Base-by-base conservation (phyloP, 2,113 vertebrate genomes). In the Orientallactaga bullata region DNA sequence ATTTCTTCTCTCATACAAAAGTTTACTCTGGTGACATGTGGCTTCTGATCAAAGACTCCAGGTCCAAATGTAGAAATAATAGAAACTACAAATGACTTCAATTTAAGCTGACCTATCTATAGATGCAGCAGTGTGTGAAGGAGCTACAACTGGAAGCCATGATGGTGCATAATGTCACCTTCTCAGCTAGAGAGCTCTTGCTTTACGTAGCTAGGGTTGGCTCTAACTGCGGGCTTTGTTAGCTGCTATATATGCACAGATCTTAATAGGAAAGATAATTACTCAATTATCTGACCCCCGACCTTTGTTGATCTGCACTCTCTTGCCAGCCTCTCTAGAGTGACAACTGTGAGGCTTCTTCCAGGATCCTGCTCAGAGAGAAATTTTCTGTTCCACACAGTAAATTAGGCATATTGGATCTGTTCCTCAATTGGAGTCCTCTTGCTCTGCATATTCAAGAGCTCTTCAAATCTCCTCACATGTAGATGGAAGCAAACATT, bases 1-100 rank as follows among this genome's bases (percentile, higher is more conserved):
- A 26, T 61, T 47, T 18, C 7, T 0, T 32, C 60, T 68, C 13
- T 39, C 32, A 42, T 0, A 86, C 66, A 78, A 28, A 23, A 61
- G 23, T 13, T 13, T 23, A 16, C 17, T 51, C 37, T n/a, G 30
- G 32, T 26, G 21, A 24, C 73, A 21, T 69, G 9, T 69, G 11
- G 5, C 24, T 37, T 95, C 42, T 30, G 42, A 77, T 20, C 66
- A 58, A 71, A 37, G 2, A 72, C 2, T 68, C 20, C n/a, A 89
- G 42, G 18, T 7, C 18, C 8, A 55, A 1, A 26, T 28, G 2
- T 73, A 86, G 79, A 8, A 5, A 35, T 11, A 69, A 42, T 17
- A 58, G 0, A 26, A 69, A n/a, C 21, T 3, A 32, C 0, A 82
- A 47, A 55, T 60, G 7, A 68, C 0, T 15, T 30, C 23, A 55